phyloP scores from a whole-genome alignment of 2,797 vertebrate genomes.

The Chelonia mydas region DNA sequence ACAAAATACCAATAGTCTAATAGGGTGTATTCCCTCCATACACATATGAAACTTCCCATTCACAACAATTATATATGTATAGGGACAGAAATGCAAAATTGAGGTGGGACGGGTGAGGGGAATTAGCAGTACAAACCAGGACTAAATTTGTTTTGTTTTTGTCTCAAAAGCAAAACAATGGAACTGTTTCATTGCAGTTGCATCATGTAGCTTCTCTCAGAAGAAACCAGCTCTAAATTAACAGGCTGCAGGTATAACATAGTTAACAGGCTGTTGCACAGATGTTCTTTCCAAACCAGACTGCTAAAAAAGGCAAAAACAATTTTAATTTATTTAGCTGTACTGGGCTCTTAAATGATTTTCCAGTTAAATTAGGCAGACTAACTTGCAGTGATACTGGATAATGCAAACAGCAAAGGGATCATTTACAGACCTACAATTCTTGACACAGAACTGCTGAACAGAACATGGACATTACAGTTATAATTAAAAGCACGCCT shows the following conservation, averaged over 20 bases:
- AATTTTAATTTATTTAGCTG: background rate
- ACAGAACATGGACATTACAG: background rate
- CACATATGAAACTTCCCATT: background rate
- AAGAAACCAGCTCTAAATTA: constrained; percentile 51
- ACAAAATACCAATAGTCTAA: background rate
- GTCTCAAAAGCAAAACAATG: constrained; percentile 18
- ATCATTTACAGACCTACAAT: background rate
- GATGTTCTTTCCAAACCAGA: constrained; percentile 6
- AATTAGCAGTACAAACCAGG: background rate
- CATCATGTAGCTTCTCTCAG: constrained; percentile 71
- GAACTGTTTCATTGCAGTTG: constrained; percentile 73
- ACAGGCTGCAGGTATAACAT: constrained; percentile 13
- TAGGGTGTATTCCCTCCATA: background rate
- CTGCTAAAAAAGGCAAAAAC: background rate
- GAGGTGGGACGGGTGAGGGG: background rate
- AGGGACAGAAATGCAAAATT: background rate
- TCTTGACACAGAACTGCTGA: background rate
- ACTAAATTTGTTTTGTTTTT: background rate
- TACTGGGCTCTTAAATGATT: background rate
- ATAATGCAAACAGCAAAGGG: background rate
- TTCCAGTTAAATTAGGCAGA: background rate
- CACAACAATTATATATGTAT: background rate
- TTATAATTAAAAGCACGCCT: fast-evolving
- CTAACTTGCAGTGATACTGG: background rate
- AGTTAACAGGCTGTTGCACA: background rate